Evolutionary conservation across 2,797 vertebrate species (phyloP).

Genomic region (Amniataba percoides): DNA sequence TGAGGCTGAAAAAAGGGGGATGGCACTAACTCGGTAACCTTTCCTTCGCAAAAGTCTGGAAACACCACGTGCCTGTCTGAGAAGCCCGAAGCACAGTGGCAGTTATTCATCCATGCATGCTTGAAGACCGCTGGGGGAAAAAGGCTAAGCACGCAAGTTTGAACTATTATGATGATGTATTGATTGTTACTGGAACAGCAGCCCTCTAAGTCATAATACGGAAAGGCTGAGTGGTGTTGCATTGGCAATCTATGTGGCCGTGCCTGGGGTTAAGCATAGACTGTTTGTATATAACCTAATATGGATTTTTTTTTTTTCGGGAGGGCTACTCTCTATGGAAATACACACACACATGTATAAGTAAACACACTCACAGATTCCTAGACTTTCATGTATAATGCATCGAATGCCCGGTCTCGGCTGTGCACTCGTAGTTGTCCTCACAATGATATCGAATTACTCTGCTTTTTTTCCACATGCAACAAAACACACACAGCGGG

Average conservation of each 20-base stretch:
- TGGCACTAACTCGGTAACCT: constrained; percentile 29
- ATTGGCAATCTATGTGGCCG: constrained; percentile 54
- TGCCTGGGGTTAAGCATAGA: constrained; percentile 39
- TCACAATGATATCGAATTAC: constrained; percentile 65
- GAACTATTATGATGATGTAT: constrained; percentile 67
- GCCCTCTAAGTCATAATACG: constrained; percentile 41
- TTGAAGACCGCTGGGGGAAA: constrained; percentile 11
- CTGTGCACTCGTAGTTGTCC: constrained; percentile 38
- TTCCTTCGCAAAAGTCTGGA: constrained; percentile 5
- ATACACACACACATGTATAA: constrained; percentile 26
- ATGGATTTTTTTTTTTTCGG: constrained; percentile 53
- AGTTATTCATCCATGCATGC: constrained; percentile 18
- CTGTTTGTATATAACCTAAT: constrained; percentile 59
- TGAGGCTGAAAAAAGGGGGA: constrained; percentile 1
- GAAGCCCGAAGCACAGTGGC: constrained; percentile 21
- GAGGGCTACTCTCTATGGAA: constrained; percentile 27
- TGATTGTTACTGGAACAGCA: constrained; percentile 56
- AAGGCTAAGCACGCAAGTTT: constrained; percentile 51
- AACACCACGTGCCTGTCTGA: constrained; percentile 8
- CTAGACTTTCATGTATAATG: constrained; percentile 68
- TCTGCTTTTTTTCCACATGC: constrained; percentile 45
- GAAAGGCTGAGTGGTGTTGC: constrained; percentile 51
- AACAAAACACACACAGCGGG: constrained; percentile 64
- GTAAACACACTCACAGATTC: constrained; percentile 22
- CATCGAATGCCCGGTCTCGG: constrained; percentile 45